Evolutionary conservation across 2,113 vertebrate species (phyloP).

Genomic region (Sardina pilchardus): DNA sequence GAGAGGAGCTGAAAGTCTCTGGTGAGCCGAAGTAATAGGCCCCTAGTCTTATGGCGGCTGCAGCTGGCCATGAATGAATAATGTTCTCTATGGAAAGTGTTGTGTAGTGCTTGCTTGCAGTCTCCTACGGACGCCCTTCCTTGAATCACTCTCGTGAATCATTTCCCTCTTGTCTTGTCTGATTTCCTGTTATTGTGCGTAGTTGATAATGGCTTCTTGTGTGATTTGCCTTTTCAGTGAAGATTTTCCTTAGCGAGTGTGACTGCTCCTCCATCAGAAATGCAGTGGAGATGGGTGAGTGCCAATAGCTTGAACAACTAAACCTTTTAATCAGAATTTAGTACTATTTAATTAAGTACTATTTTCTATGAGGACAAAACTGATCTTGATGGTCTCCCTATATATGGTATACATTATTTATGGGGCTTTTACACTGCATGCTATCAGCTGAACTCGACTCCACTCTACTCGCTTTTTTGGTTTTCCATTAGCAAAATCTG

Average conservation of each 20-base stretch:
- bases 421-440: too few relatives aligned
- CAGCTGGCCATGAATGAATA: not conserved
- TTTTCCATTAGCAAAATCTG: too few relatives aligned
- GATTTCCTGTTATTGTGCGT: not conserved
- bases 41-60: too few relatives aligned
- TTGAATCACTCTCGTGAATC: not conserved
- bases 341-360: not conserved
- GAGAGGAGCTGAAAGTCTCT: conserved; percentile 94
- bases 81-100: not conserved
- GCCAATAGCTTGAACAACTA: not conserved
- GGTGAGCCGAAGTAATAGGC: conserved; percentile 70
- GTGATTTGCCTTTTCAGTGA: conserved; percentile 74
- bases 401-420: too few relatives aligned
- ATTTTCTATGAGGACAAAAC: not conserved
- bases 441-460: too few relatives aligned
- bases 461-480: too few relatives aligned
- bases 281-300: conserved; percentile 90
- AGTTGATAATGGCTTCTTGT: conserved; percentile 18
- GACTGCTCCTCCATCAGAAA: conserved; percentile 81
- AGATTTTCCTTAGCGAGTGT: conserved; percentile 87
- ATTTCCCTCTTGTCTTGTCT: not conserved
- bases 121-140: not conserved
- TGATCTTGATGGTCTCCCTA: too few relatives aligned
- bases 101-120: not conserved
- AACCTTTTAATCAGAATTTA: not conserved